Conservation (phyloP, 2,113 vertebrate genomes). For the Trachemys scripta region DNA sequence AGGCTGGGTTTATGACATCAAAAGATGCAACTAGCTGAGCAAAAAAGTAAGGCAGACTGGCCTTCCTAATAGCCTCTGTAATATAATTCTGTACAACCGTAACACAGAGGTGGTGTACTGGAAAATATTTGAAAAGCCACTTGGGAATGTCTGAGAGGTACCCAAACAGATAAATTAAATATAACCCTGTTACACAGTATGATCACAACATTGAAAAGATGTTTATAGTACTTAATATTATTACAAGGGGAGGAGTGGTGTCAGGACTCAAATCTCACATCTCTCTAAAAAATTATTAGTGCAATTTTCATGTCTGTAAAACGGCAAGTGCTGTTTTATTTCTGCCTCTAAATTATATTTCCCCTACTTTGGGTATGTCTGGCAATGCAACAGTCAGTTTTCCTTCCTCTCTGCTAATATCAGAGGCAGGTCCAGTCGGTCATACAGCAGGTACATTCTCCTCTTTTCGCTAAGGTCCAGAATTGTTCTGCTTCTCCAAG, state of each 20-base stretch:
- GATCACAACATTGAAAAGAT: slow-evolving; percentile 20
- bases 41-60: background rate
- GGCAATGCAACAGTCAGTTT: background rate
- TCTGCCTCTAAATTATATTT: background rate
- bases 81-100: background rate
- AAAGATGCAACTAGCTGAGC: background rate
- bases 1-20: background rate
- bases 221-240: slow-evolving; percentile 23
- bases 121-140: slow-evolving; percentile 1
- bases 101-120: background rate
- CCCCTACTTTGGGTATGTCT: background rate
- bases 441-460: background rate
- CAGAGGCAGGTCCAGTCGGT: background rate
- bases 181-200: background rate
- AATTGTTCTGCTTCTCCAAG: background rate
- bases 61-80: background rate
- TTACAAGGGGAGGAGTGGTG: slow-evolving; percentile 4
- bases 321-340: background rate
- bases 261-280: slow-evolving; percentile 43
- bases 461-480: background rate
- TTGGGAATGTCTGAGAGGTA: slow-evolving; percentile 24
- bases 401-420: background rate
- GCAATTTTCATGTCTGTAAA: slow-evolving; percentile 32
- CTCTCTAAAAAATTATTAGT: background rate
- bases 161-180: slow-evolving; percentile 20